Evolutionary conservation across 2,888 invertebrate species (phyloP), one percentile per base, ranked within the genome.

Genomic region (Empis stercorea): DNA sequence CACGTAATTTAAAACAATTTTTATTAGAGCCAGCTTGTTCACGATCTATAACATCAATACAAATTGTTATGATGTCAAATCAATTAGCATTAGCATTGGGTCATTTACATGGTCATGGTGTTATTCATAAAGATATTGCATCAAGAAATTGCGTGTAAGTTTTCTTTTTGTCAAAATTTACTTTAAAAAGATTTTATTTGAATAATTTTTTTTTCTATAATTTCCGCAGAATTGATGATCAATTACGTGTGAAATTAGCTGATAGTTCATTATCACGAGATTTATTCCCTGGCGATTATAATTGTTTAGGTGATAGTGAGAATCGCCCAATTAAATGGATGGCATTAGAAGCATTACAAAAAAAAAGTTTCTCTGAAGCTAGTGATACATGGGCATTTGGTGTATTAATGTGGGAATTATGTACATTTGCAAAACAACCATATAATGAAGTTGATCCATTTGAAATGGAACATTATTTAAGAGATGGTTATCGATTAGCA

Each of bases 361-460:
- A 84, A 56, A 81, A 84, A 59, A 81, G 84, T 61, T 93, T 88
- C 66, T 81, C 84, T 48, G 81, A 84, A 43, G 83, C 89, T 46
- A 87, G 91, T 47, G 95, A 96, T 73, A 87, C 93, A 82, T 95
- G 95, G 95, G 84, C 92, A 4, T 86, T 92, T 70, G 95, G 94
- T 15, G 87, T 95, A 43, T 78, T 89, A 30, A 73, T 95, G 52
- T 95, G 95, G 95, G 95, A 95, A 68, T 66, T 95, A 57, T 81
- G 88, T 54, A 94, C 94, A 2, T 74, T 92, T 55, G 93, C 88
- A 3, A 86, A 89, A 52, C 84, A 92, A 59, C 96, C 95, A 0
- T 85, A 92, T 61, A 79, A 82, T 7, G 93, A 95, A 63, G 79
- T 96, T 13, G 92, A 94, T 67, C 88, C 93, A 16, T 88, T 87